Conservation (phyloP, 1,140 invertebrate genomes). For the Euura lappo region DNA sequence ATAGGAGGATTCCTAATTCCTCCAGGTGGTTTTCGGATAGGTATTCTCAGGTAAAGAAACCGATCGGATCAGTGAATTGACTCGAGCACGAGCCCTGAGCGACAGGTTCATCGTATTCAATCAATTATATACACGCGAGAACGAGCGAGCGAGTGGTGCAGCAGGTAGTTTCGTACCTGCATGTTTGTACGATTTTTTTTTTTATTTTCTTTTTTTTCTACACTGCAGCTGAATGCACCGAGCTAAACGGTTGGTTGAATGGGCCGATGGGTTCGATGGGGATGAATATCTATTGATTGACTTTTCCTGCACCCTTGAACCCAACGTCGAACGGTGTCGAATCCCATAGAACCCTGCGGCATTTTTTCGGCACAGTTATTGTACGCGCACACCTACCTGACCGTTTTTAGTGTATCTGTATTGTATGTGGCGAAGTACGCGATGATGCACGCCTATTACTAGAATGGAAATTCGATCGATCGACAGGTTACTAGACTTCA, state of each 20-base stretch:
- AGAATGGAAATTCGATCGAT: too few species aligned
- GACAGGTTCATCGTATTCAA: conserved; percentile 25
- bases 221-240: conserved; percentile 49
- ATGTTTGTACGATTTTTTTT: conserved; percentile 8
- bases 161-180: too few species aligned
- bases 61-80: background rate
- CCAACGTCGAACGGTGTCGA: conserved; percentile 19
- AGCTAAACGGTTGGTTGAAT: conserved; percentile 37
- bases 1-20: too few species aligned
- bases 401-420: background rate
- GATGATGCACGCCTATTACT: too few species aligned
- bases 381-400: conserved; percentile 21
- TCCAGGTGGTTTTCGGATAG: too few species aligned
- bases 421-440: too few species aligned
- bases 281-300: conserved; percentile 60
- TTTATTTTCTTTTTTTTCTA: too few species aligned
- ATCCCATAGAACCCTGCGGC: too few species aligned
- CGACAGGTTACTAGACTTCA: too few species aligned
- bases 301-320: conserved; percentile 40
- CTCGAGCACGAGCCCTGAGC: background rate
- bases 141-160: background rate
- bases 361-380: too few species aligned
- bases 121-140: conserved; percentile 22
- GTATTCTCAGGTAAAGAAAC: background rate
- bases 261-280: conserved; percentile 45